Evolutionary conservation across 1,140 invertebrate species (phyloP).

Genomic region (Pollicipes pollicipes): DNA sequence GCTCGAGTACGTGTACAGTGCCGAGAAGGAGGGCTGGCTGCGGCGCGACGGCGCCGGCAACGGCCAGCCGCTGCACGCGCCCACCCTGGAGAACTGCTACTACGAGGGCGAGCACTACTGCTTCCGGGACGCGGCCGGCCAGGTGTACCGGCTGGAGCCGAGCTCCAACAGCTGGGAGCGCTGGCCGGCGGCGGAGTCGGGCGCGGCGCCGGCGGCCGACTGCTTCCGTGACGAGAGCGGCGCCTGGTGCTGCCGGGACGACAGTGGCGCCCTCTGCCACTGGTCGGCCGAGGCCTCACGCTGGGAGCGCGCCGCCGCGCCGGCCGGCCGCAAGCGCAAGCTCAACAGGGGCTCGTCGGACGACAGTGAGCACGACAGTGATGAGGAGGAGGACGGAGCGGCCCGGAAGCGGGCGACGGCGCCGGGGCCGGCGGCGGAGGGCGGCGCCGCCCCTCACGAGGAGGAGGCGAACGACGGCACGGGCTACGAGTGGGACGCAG

Average conservation of each 20-base stretch:
- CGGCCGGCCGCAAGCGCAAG: neutral
- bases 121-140: neutral
- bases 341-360: neutral
- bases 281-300: neutral
- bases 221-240: neutral
- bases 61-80: neutral
- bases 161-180: neutral
- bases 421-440: too few relatives aligned
- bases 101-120: slow-evolving; percentile 5
- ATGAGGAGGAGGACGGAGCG: neutral
- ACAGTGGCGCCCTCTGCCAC: neutral
- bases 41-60: neutral
- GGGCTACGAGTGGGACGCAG: slow-evolving; percentile 74
- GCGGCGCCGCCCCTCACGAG: neutral
- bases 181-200: neutral
- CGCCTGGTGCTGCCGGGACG: neutral
- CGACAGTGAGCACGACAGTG: neutral
- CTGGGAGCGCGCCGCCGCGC: neutral
- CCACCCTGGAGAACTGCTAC: neutral
- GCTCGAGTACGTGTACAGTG: slow-evolving; percentile 8
- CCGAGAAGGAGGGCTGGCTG: slow-evolving; percentile 6
- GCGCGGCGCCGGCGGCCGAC: too few relatives aligned
- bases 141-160: neutral
- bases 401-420: neutral
- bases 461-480: slow-evolving; percentile 46